phyloP scores from a whole-genome alignment of 2,797 vertebrate species.

The Arctocebus calabarensis region DNA sequence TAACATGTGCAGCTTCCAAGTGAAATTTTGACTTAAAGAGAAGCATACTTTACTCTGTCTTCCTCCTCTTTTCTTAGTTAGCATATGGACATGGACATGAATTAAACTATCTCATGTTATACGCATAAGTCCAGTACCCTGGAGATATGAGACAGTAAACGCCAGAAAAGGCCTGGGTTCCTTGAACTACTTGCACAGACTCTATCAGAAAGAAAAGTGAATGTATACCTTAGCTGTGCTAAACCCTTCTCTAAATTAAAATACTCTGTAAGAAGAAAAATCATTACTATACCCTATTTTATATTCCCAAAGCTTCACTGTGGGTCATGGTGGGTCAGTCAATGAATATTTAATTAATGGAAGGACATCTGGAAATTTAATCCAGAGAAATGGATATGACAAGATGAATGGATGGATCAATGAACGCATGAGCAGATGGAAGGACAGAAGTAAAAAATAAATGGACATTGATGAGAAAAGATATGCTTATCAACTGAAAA shows the following conservation, averaged over 20 bases:
- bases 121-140: neutral
- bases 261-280: neutral
- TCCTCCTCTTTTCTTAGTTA: neutral
- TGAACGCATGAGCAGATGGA: neutral
- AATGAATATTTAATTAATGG: neutral
- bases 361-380: neutral
- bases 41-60: neutral
- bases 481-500: neutral
- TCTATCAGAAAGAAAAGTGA: neutral
- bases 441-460: neutral
- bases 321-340: neutral
- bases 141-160: neutral
- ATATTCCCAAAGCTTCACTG: neutral
- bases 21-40: neutral
- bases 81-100: neutral
- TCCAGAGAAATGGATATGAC: neutral
- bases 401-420: neutral
- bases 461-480: neutral
- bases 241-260: slow-evolving; percentile 11
- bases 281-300: neutral
- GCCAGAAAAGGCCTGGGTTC: neutral
- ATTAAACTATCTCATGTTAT: neutral
- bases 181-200: neutral
- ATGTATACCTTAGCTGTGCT: neutral
- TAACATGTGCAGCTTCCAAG: neutral